Evolutionary conservation across 2,888 invertebrate species (phyloP).

Genomic region (Tenthredo livida): DNA sequence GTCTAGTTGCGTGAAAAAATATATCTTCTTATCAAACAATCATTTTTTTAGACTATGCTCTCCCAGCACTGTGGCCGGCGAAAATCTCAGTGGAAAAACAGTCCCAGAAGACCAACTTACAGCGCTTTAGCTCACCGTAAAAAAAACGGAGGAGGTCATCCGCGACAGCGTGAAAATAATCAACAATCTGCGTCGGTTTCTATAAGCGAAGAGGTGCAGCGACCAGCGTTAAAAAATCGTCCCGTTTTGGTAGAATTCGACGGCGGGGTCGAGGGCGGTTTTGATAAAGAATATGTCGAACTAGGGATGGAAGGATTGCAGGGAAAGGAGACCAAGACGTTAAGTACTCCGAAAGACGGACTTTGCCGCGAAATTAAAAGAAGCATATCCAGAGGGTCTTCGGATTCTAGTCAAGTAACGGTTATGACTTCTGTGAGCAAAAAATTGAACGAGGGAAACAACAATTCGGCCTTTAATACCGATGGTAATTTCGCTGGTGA

Average conservation of each 20-base stretch:
- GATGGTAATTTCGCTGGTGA: constrained; percentile 63
- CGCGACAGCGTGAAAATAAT: constrained; percentile 57
- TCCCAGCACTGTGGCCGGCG: constrained; percentile 75
- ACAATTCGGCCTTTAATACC: constrained; percentile 58
- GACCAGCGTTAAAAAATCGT: constrained; percentile 55
- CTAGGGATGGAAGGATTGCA: constrained; percentile 5
- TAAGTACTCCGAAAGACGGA: neutral
- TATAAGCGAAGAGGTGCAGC: constrained; percentile 69
- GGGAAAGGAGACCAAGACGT: neutral
- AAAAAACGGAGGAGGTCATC: constrained; percentile 52
- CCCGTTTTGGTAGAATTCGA: constrained; percentile 24
- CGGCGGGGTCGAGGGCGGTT: neutral
- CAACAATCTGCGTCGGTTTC: constrained; percentile 69
- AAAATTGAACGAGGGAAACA: constrained; percentile 64
- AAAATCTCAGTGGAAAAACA: constrained; percentile 63
- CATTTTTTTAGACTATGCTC: constrained; percentile 76
- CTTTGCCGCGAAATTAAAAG: constrained; percentile 49
- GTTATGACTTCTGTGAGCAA: constrained; percentile 71
- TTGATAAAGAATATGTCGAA: constrained; percentile 23
- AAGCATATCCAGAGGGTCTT: constrained; percentile 66
- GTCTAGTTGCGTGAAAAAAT: neutral
- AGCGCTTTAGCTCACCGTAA: constrained; percentile 71
- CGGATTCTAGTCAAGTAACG: constrained; percentile 72
- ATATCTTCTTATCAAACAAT: neutral
- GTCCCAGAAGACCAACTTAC: constrained; percentile 70